These are phyloP conservation scores for Bicyclus anynana DNA, from an alignment of 1,140 invertebrate genomes.

Conservation along the genomic window DNA sequence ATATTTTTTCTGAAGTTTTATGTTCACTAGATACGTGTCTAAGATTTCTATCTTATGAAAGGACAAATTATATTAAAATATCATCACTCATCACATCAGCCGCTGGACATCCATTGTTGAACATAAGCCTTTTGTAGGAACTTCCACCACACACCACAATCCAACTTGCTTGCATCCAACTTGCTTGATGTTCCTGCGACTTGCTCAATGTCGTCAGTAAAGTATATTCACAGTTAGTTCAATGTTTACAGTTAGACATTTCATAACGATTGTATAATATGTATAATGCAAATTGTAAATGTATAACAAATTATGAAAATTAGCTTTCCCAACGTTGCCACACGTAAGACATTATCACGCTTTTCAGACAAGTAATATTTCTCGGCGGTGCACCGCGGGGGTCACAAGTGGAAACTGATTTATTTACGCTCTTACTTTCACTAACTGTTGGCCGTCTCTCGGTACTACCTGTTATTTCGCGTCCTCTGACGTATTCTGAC, in stretches of 20 bases:
- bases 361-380: conserved; percentile 14
- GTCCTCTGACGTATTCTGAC: conserved; percentile 27
- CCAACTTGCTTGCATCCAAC: too few species aligned
- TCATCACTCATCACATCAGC: too few species aligned
- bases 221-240: neutral
- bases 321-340: conserved; percentile 4
- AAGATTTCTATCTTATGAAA: too few species aligned
- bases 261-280: neutral
- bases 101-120: too few species aligned
- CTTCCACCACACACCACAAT: too few species aligned
- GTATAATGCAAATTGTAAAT: too few species aligned
- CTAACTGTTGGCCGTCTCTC: conserved; percentile 27
- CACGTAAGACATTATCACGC: conserved; percentile 6
- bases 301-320: conserved; percentile 7
- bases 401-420: conserved; percentile 40
- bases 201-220: too few species aligned
- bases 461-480: conserved; percentile 19
- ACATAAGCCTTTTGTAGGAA: too few species aligned
- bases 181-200: too few species aligned
- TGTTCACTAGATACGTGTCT: too few species aligned
- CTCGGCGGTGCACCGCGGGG: conserved; percentile 37
- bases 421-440: conserved; percentile 62
- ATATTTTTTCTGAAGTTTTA: too few species aligned
- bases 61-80: too few species aligned
- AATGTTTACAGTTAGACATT: neutral